Conservation (phyloP, 2,888 invertebrate species). For the Andrena minutula region DNA sequence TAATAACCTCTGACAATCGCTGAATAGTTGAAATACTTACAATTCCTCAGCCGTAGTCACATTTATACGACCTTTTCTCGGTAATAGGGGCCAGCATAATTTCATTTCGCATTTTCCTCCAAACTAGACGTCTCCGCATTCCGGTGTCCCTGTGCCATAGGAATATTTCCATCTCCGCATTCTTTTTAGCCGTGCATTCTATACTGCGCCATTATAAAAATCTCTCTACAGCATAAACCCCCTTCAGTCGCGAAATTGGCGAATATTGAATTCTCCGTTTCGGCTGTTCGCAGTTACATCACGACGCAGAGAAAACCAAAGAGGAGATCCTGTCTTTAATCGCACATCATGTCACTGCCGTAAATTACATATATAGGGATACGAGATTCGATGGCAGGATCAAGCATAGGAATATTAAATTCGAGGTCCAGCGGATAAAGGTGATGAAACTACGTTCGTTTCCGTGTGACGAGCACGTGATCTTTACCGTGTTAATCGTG, state of each 20-base stretch:
- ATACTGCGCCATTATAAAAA: slow-evolving; percentile 31
- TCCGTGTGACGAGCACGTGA: no score
- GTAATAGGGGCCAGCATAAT: slow-evolving; percentile 57
- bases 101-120: slow-evolving; percentile 64
- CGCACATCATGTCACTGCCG: slow-evolving; percentile 99
- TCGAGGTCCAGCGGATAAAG: slow-evolving; percentile 96
- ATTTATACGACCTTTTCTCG: slow-evolving; percentile 47
- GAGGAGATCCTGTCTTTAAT: slow-evolving; percentile 99
- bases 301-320: slow-evolving; percentile 94
- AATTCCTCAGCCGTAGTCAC: slow-evolving; percentile 31
- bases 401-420: slow-evolving; percentile 97
- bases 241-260: neutral
- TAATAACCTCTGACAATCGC: slow-evolving; percentile 54
- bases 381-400: slow-evolving; percentile 96
- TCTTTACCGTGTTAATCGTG: neutral
- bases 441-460: slow-evolving; percentile 82
- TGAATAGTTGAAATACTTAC: slow-evolving; percentile 56
- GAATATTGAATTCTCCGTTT: slow-evolving; percentile 39
- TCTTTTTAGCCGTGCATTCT: slow-evolving; percentile 34
- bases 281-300: slow-evolving; percentile 87
- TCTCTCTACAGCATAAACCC: neutral
- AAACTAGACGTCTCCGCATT: slow-evolving; percentile 56
- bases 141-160: slow-evolving; percentile 37
- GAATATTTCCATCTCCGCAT: slow-evolving; percentile 49
- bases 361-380: slow-evolving; percentile 98